Evolutionary conservation across 2,888 invertebrate genomes (phyloP), one percentile per base, ranked within the genome.

Genomic region (Amphiduros pacificus): DNA sequence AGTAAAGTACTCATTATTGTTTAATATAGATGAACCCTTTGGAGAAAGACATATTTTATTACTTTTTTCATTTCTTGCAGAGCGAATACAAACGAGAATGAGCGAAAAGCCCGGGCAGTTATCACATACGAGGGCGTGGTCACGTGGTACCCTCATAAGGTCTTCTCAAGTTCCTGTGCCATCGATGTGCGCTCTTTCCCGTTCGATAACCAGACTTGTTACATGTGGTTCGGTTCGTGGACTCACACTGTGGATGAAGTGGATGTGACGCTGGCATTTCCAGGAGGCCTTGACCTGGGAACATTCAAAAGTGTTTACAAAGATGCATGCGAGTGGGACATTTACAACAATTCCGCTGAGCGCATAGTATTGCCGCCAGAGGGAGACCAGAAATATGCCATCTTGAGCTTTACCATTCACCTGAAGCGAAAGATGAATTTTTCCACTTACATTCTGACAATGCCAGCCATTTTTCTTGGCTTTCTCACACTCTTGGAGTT

Each of bases 181-280:
- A 36, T 65, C 6, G 65, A 65, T 32, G 63, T 65, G 29, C 55
- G 60, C 17, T 55, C 63, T 55, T 65, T 63, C 40, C 65, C 65
- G n/a, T 65, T 65, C 31, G 65, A 65, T 51, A 65, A 63, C 54
- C 65, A 65, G 57, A 65, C 65, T 3, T 65, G 65, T 36, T 40
- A 65, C 29, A 29, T 65, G 53, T 65, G 65, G 65, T 65, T 63
- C 44, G 65, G 65, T 5, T 65, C 65, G 6, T 65, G 65, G 65
- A 63, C 65, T 6, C 65, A 65, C 44, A 27, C 52, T 29, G 3
- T 44, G 2, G n/a, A 6, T 5, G 65, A 65, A 49, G 48, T 65
- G 22, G 60, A 60, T 40, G 3, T 22, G 9, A 54, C n/a, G 31
- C n/a, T 44, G 5, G 44, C 44, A 44, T 44, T 44, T 44, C 22